Evolutionary conservation across 2,797 vertebrate species (phyloP).

Genomic region (Chiloscyllium punctatum): DNA sequence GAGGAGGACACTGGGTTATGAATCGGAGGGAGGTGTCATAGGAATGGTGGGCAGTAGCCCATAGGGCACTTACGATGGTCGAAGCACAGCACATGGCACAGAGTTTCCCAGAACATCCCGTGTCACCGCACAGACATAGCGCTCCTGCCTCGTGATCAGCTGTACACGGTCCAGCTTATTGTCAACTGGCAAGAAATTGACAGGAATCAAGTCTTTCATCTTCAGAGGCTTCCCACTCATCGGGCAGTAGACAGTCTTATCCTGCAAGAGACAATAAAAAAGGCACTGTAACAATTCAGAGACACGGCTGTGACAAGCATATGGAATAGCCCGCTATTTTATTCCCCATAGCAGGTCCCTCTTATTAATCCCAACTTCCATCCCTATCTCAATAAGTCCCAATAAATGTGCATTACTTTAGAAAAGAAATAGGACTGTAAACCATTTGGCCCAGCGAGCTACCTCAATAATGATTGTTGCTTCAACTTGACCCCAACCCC

Average conservation of each 20-base stretch:
- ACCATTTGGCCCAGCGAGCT: no score
- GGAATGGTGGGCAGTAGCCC: not conserved
- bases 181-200: conserved; percentile 71
- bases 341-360: not conserved
- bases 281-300: not conserved
- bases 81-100: conserved; percentile 73
- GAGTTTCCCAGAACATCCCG: conserved; percentile 79
- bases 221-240: conserved; percentile 77
- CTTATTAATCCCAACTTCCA: not conserved
- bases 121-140: conserved; percentile 81
- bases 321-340: not conserved
- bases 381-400: not conserved
- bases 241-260: conserved; percentile 69
- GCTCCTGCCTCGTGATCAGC: conserved; percentile 74
- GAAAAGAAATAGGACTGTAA: not conserved
- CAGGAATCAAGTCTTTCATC: conserved; percentile 71
- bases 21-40: not conserved
- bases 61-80: conserved; percentile 67
- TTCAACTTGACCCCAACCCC: no score
- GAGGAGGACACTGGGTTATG: not conserved
- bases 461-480: no score
- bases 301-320: no score
- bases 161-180: conserved; percentile 69
- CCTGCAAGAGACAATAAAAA: conserved; percentile 50
- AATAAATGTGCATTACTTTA: not conserved